Conservation (phyloP, 2,888 invertebrate species). For the Eristalinus sepulchralis region DNA sequence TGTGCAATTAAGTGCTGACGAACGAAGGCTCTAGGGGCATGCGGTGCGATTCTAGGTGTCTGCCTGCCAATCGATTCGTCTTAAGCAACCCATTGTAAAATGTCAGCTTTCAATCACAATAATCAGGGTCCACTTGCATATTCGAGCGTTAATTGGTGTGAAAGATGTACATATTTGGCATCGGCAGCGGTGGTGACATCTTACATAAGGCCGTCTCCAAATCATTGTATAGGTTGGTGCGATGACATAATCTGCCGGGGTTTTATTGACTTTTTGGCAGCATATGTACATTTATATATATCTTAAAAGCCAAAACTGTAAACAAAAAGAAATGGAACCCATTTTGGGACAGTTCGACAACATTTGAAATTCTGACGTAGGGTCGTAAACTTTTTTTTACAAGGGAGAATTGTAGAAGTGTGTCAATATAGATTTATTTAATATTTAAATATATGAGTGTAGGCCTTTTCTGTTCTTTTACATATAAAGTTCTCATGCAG, state of each 20-base stretch:
- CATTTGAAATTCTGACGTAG: neutral
- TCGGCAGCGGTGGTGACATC: neutral
- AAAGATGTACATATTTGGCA: neutral
- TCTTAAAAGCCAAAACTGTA: neutral
- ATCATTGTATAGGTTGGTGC: neutral
- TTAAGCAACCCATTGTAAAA: slow-evolving; percentile 8
- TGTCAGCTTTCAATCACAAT: slow-evolving; percentile 5
- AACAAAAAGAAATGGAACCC: neutral
- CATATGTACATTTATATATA: neutral
- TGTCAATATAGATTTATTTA: no score
- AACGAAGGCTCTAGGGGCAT: slow-evolving; percentile 7
- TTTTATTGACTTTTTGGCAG: neutral
- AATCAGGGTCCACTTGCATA: neutral
- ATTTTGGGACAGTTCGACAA: neutral
- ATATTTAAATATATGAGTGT: no score
- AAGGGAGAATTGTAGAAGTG: neutral
- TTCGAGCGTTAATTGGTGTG: neutral
- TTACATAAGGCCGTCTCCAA: neutral
- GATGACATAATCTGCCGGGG: neutral
- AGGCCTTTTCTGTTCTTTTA: no score
- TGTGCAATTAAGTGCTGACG: slow-evolving; percentile 24
- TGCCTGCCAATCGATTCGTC: neutral
- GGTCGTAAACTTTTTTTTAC: neutral
- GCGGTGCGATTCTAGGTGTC: neutral
- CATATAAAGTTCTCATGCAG: no score